These are phyloP conservation scores for Neomonachus schauinslandi DNA, from an alignment of 2,113 vertebrate genomes.

Conservation along the genomic window DNA sequence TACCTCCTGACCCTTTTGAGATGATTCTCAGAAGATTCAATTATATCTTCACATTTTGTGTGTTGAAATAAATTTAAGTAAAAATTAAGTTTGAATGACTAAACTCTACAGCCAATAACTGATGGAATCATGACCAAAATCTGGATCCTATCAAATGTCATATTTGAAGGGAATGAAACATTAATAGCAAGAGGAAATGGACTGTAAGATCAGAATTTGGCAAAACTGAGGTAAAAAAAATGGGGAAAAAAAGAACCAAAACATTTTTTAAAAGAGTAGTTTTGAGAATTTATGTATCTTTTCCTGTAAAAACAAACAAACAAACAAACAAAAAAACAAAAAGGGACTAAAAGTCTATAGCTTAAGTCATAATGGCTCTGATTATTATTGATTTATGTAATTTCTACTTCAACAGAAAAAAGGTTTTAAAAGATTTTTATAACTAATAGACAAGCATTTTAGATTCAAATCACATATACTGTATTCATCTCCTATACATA, in stretches of 20 bases:
- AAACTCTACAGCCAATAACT: not conserved
- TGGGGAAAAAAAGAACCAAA: not conserved
- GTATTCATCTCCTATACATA: not conserved
- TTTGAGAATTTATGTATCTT: not conserved
- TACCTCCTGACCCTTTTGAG: not conserved
- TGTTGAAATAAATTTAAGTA: not conserved
- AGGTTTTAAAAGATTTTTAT: not conserved
- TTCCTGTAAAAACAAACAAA: not conserved
- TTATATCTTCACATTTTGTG: not conserved
- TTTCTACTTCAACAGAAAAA: slow-evolving; percentile 14
- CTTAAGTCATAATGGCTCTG: slow-evolving; percentile 39
- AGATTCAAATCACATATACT: slow-evolving; percentile 41
- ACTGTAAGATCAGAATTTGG: not conserved
- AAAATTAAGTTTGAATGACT: not conserved
- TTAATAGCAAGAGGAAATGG: not conserved
- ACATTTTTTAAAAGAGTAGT: not conserved
- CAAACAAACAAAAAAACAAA: not conserved
- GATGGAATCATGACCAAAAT: not conserved
- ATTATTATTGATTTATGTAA: slow-evolving; percentile 67
- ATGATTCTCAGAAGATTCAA: not conserved
- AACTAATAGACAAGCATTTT: slow-evolving; percentile 31
- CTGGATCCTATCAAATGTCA: too few species aligned
- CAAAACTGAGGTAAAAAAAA: not conserved
- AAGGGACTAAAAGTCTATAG: not conserved
- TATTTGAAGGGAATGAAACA: not conserved